Percentiles rank a stretch among this genome's conserved stretches.
Evolutionary conservation across 2,113 vertebrate species (phyloP).

Genomic region (Microtus oregoni): DNA sequence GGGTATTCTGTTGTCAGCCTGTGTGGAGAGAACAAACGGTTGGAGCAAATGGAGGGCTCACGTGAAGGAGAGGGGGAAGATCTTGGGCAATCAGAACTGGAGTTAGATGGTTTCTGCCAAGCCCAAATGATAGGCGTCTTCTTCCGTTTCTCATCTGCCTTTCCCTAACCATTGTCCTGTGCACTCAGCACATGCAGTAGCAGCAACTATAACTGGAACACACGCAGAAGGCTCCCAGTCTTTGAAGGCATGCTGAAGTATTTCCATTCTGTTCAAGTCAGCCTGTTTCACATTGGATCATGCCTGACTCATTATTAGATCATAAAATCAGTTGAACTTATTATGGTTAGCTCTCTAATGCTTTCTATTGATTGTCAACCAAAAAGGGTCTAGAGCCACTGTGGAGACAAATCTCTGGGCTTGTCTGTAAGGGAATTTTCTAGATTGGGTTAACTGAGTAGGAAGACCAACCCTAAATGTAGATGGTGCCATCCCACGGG

Average conservation of each 20-base stretch:
- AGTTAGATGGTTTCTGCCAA: not conserved
- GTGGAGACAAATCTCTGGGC: not conserved
- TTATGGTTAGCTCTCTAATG: not conserved
- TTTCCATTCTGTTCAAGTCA: not conserved
- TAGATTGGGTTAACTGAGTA: not conserved
- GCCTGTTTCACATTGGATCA: not conserved
- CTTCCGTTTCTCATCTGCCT: not conserved
- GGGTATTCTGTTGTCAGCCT: conserved; percentile 95
- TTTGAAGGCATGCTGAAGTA: not conserved
- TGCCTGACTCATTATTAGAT: not conserved
- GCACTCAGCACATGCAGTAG: too few species aligned
- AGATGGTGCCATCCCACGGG: not conserved
- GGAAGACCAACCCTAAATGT: not conserved
- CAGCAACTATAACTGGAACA: not conserved
- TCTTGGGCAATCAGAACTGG: not conserved
- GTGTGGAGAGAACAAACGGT: not conserved
- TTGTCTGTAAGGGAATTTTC: not conserved
- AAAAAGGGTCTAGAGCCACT: not conserved
- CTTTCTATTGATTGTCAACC: not conserved
- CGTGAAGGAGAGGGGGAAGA: not conserved
- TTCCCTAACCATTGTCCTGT: not conserved
- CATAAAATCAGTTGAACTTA: not conserved
- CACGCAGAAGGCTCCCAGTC: fast-evolving
- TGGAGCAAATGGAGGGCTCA: not conserved
- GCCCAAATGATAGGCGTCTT: not conserved